Conservation (phyloP, 2,888 invertebrate species). For the Plutella xylostella region DNA sequence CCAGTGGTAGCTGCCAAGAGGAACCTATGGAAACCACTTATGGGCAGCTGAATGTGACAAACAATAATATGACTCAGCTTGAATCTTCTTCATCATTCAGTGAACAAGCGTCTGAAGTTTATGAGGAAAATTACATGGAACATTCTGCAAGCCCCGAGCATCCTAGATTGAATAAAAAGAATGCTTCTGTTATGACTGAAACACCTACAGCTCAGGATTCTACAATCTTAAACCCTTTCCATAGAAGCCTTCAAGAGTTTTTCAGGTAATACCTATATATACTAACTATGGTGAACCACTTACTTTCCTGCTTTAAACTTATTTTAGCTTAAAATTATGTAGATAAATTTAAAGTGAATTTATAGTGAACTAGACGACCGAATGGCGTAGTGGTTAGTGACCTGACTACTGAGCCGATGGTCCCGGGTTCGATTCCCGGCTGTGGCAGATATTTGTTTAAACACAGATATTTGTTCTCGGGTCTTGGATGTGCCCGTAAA, state of each 20-base stretch:
- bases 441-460: too few relatives aligned
- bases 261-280: constrained; percentile 43
- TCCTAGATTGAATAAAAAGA: constrained; percentile 15
- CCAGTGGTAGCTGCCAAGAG: constrained; percentile 29
- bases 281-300: too few relatives aligned
- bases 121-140: constrained; percentile 20
- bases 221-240: constrained; percentile 27
- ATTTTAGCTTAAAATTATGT: too few relatives aligned
- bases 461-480: too few relatives aligned
- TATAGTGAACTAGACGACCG: too few relatives aligned
- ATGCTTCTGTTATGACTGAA: constrained; percentile 36
- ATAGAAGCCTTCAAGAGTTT: constrained; percentile 41
- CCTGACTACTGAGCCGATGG: too few relatives aligned
- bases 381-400: too few relatives aligned
- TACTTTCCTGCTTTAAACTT: too few relatives aligned
- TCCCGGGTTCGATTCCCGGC: too few relatives aligned
- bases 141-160: too few relatives aligned
- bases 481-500: too few relatives aligned
- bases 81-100: constrained; percentile 21
- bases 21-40: neutral
- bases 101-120: constrained; percentile 30
- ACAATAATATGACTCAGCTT: constrained; percentile 4
- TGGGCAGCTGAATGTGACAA: neutral
- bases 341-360: too few relatives aligned
- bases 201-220: constrained; percentile 19